A percentile compares a stretch with the other conserved stretches of the same genome.
Conservation (phyloP, 2,113 vertebrate genomes). For the Pelecanus crispus region DNA sequence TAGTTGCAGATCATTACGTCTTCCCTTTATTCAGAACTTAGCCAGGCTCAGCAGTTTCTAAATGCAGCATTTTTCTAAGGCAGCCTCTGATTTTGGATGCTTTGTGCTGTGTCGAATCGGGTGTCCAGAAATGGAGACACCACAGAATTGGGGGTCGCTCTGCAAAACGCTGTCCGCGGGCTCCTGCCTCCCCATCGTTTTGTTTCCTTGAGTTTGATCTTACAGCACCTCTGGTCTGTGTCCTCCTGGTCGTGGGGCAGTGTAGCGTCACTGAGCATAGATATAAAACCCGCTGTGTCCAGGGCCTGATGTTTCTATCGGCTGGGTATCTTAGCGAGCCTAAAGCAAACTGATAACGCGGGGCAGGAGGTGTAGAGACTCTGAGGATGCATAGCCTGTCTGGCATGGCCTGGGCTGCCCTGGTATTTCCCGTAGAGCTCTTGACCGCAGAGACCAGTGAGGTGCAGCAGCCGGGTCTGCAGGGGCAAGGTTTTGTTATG, state of each 20-base stretch:
- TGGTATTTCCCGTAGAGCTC: fast-evolving
- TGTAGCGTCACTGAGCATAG: not conserved
- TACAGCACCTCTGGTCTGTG: too few species aligned
- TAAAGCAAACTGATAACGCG: not conserved
- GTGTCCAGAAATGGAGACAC: not conserved
- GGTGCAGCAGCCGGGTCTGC: not conserved
- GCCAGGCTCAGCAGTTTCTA: conserved; percentile 24
- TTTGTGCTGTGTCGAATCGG: not conserved
- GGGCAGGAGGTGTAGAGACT: not conserved
- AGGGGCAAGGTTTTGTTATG: not conserved
- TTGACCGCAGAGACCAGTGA: fast-evolving
- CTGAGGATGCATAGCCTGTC: not conserved
- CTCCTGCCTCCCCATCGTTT: not conserved
- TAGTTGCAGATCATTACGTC: not conserved
- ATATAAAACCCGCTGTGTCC: not conserved
- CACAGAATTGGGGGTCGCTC: not conserved
- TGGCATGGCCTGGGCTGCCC: fast-evolving
- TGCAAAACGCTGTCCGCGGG: not conserved
- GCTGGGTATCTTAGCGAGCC: not conserved
- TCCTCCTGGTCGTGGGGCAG: not conserved
- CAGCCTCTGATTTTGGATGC: not conserved
- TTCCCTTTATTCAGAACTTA: not conserved
- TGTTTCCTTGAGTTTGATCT: not conserved
- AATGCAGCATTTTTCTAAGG: not conserved
- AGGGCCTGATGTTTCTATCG: not conserved